These are phyloP conservation scores for Elysia chlorotica DNA, from an alignment of 1,140 invertebrate genomes.

Conservation along the genomic window DNA sequence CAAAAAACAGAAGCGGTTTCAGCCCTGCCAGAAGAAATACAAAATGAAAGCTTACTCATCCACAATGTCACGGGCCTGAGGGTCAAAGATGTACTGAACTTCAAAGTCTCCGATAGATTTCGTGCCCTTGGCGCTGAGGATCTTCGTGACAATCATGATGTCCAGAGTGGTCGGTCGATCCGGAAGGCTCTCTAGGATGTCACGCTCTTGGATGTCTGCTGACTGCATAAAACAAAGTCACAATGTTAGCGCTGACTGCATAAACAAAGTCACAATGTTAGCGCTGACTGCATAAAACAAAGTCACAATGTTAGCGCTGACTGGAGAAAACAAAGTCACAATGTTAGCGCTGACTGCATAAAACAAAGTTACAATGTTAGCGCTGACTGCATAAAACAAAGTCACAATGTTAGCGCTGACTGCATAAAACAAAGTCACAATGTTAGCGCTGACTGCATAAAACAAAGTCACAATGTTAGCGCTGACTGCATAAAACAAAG, in stretches of 20 bases:
- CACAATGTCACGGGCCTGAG: conserved; percentile 58
- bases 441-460: too few species aligned
- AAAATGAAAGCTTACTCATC: conserved; percentile 64
- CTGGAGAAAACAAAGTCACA: too few species aligned
- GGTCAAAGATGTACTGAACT: conserved; percentile 64
- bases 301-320: too few species aligned
- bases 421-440: too few species aligned
- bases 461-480: too few species aligned
- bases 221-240: conserved; percentile 25
- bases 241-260: not conserved
- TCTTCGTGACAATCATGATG: conserved; percentile 65
- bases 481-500: too few species aligned
- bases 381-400: too few species aligned
- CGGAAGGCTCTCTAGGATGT: conserved; percentile 59
- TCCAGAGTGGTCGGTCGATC: conserved; percentile 62
- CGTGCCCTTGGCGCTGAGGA: conserved; percentile 63
- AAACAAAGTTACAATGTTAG: too few species aligned
- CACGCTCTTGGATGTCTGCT: conserved; percentile 47
- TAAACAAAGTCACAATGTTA: not conserved
- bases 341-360: too few species aligned
- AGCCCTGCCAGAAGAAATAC: too few species aligned
- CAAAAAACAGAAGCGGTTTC: too few species aligned
- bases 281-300: not conserved
- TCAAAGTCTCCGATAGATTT: conserved; percentile 65
- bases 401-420: too few species aligned